These are phyloP conservation scores for Gavialis gangeticus DNA, from an alignment of 2,113 vertebrate species.

Conservation along the genomic window DNA sequence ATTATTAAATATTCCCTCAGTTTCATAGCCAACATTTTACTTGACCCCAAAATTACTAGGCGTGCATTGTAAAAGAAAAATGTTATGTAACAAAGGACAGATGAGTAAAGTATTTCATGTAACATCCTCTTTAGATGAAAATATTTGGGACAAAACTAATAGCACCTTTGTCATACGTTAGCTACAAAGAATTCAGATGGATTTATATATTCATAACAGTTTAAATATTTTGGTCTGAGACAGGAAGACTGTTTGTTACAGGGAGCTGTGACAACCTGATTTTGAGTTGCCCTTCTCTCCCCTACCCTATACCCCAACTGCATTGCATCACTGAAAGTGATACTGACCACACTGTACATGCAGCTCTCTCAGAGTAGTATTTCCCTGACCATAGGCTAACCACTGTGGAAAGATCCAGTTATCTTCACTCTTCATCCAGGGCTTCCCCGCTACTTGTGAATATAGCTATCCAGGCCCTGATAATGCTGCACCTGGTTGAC, in stretches of 20 bases:
- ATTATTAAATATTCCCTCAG: background rate
- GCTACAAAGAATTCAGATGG: background rate
- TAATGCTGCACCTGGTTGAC: background rate
- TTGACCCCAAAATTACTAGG: background rate
- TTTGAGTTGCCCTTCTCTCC: background rate
- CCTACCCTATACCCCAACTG: background rate
- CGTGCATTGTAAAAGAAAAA: background rate
- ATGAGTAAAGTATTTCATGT: background rate
- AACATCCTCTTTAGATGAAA: background rate
- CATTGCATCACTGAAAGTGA: background rate
- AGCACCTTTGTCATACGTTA: background rate
- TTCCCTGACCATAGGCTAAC: background rate
- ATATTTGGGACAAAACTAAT: background rate
- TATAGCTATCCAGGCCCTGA: background rate
- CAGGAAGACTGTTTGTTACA: background rate
- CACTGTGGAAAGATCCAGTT: background rate
- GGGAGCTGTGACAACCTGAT: background rate
- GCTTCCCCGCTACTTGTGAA: background rate
- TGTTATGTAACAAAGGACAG: accelerated
- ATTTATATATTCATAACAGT: background rate
- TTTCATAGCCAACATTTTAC: background rate
- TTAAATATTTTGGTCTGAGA: background rate
- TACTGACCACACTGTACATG: background rate
- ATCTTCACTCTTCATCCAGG: background rate
- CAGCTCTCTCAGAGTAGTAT: background rate